A percentile compares a stretch with the other conserved stretches of the same genome.
phyloP scores from a whole-genome alignment of 2,113 vertebrate species.

The Caranx ignobilis region DNA sequence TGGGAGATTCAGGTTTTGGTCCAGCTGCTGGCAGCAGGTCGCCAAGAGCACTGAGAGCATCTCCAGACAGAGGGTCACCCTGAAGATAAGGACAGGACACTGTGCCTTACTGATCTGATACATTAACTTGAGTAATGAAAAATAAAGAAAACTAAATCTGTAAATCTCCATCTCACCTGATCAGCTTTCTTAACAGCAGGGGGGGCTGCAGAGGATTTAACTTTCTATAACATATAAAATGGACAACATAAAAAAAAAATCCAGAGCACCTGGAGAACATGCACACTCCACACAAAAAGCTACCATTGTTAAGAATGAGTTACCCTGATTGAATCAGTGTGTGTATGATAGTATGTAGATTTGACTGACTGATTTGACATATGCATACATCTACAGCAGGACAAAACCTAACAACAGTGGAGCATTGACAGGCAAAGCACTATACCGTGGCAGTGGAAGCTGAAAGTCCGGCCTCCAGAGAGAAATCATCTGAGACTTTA shows the following conservation, averaged over 20 bases:
- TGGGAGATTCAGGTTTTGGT: constrained; percentile 66
- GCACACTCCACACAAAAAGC: no score
- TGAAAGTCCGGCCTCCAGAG: constrained; percentile 50
- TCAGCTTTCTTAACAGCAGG: constrained; percentile 59
- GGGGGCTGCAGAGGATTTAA: constrained; percentile 38
- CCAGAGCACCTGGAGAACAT: no score
- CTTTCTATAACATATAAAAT: constrained; percentile 46
- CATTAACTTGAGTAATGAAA: not conserved
- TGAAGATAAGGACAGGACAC: constrained; percentile 33
- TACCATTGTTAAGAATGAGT: no score
- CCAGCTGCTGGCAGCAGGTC: constrained; percentile 59
- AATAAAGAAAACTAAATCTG: not conserved
- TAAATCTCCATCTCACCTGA: constrained; percentile 19
- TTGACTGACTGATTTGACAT: not conserved
- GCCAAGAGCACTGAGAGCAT: constrained; percentile 73
- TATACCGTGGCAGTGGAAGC: constrained; percentile 40
- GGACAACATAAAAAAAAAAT: not conserved
- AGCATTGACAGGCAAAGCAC: not conserved
- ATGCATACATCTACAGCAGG: not conserved
- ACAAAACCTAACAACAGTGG: no score
- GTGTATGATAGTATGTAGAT: no score
- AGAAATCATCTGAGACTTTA: constrained; percentile 46
- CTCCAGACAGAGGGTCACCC: constrained; percentile 65
- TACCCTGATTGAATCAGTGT: no score
- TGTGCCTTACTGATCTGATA: not conserved